These are phyloP conservation scores for Plodia interpunctella DNA, from an alignment of 1,140 invertebrate species.

Conservation along the genomic window DNA sequence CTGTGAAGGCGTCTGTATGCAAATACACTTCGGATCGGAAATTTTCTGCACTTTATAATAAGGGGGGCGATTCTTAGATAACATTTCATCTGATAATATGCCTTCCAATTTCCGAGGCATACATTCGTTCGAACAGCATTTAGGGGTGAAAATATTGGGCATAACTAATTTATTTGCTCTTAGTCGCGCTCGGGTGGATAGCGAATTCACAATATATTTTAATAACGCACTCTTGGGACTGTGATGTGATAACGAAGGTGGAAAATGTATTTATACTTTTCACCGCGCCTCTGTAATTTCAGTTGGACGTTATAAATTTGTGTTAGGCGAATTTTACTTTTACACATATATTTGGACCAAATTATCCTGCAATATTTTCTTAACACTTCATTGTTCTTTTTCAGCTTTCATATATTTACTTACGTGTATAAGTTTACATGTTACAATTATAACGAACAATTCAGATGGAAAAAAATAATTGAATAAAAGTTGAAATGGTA, in stretches of 20 bases:
- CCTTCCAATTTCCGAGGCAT: slow-evolving; percentile 65
- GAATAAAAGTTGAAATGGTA: too few species aligned
- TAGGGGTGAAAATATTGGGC: slow-evolving; percentile 73
- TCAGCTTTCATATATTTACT: too few species aligned
- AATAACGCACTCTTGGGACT: slow-evolving; percentile 67
- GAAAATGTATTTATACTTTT: slow-evolving; percentile 63
- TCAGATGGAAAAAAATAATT: too few species aligned
- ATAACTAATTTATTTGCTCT: slow-evolving; percentile 73
- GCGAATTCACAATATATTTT: slow-evolving; percentile 71
- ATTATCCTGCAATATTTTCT: too few species aligned
- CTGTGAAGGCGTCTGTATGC: slow-evolving; percentile 63
- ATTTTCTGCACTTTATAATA: slow-evolving; percentile 68
- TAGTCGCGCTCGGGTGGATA: slow-evolving; percentile 43
- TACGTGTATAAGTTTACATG: too few species aligned
- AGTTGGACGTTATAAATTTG: slow-evolving; percentile 41
- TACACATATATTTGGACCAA: too few species aligned
- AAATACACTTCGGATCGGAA: slow-evolving; percentile 51
- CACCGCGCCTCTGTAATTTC: slow-evolving; percentile 49
- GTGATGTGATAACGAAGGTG: slow-evolving; percentile 63
- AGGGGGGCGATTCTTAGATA: slow-evolving; percentile 49
- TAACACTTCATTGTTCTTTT: too few species aligned
- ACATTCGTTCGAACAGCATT: slow-evolving; percentile 67
- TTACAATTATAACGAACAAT: too few species aligned
- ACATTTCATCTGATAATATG: slow-evolving; percentile 60
- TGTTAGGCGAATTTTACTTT: slow-evolving; percentile 27